Percentiles rank a stretch among this genome's conserved stretches.
Evolutionary conservation across 2,888 invertebrate species (phyloP).

Genomic region (Agrilus biguttatus): DNA sequence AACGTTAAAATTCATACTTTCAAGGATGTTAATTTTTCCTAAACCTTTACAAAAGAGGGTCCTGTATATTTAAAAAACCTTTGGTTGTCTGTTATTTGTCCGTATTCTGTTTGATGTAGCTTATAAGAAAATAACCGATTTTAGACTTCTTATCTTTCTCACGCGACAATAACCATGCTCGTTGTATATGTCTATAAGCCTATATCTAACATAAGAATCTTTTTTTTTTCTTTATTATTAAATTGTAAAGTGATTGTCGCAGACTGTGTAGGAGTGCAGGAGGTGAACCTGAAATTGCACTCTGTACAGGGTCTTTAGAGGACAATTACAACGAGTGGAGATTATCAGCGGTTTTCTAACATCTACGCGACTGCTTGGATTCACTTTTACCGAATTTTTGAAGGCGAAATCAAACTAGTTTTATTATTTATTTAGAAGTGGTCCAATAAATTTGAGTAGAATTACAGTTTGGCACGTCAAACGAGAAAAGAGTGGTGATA

Average conservation of each 20-base stretch:
- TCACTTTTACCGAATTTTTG: background rate
- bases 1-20: too few relatives aligned
- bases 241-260: conserved; percentile 25
- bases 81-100: background rate
- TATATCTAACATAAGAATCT: conserved; percentile 28
- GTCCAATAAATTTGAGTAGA: too few relatives aligned
- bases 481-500: background rate
- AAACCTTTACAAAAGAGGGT: background rate
- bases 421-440: background rate
- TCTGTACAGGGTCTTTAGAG: conserved; percentile 27
- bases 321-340: conserved; percentile 20
- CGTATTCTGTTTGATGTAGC: background rate
- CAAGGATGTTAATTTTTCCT: too few relatives aligned
- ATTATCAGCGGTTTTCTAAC: too few relatives aligned
- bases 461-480: too few relatives aligned
- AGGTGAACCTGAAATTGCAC: conserved; percentile 6
- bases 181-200: conserved; percentile 19
- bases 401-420: background rate
- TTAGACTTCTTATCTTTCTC: too few relatives aligned
- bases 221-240: conserved; percentile 14
- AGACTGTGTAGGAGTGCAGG: conserved; percentile 26
- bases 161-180: conserved; percentile 4
- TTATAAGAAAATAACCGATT: too few relatives aligned
- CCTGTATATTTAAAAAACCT: too few relatives aligned
- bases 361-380: too few relatives aligned